Evolutionary conservation across 2,797 vertebrate species (phyloP).

Genomic region (Poecilia gillii): DNA sequence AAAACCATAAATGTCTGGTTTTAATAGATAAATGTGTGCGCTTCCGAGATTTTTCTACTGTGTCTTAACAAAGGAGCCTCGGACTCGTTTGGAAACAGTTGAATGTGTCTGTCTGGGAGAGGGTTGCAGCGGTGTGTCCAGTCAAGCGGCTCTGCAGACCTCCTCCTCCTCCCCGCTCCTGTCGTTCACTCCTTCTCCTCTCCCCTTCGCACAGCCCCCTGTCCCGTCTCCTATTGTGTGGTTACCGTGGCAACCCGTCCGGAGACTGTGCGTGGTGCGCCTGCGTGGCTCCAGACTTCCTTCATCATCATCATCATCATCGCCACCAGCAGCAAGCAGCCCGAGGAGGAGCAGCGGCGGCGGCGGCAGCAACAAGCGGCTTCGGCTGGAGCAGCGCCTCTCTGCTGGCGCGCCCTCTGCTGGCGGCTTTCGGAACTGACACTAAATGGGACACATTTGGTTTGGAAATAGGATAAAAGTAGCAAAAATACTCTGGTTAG

Average conservation of each 20-base stretch:
- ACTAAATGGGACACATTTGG: neutral
- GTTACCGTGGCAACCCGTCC: conserved; percentile 81
- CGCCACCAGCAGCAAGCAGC: neutral
- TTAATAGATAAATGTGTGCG: neutral
- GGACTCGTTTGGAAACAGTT: conserved; percentile 21
- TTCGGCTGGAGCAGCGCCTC: conserved; percentile 32
- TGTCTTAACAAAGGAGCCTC: conserved; percentile 31
- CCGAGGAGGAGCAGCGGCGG: conserved; percentile 4
- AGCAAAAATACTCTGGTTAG: neutral
- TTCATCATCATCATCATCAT: conserved; percentile 37
- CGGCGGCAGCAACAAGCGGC: conserved; percentile 14
- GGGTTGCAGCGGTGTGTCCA: conserved; percentile 78
- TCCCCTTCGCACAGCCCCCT: conserved; percentile 81
- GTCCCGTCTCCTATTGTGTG: conserved; percentile 87
- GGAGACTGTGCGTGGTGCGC: conserved; percentile 73
- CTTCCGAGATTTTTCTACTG: neutral
- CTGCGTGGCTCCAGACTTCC: conserved; percentile 67
- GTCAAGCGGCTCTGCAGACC: conserved; percentile 81
- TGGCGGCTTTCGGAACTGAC: conserved; percentile 29
- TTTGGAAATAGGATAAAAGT: neutral
- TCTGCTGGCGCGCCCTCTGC: conserved; percentile 75
- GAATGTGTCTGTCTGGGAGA: conserved; percentile 31
- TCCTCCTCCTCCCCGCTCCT: conserved; percentile 63
- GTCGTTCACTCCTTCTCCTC: conserved; percentile 50
- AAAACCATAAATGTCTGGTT: neutral